These are phyloP conservation scores for Malurus splendens DNA, from an alignment of 2,797 vertebrate genomes.

Conservation along the genomic window DNA sequence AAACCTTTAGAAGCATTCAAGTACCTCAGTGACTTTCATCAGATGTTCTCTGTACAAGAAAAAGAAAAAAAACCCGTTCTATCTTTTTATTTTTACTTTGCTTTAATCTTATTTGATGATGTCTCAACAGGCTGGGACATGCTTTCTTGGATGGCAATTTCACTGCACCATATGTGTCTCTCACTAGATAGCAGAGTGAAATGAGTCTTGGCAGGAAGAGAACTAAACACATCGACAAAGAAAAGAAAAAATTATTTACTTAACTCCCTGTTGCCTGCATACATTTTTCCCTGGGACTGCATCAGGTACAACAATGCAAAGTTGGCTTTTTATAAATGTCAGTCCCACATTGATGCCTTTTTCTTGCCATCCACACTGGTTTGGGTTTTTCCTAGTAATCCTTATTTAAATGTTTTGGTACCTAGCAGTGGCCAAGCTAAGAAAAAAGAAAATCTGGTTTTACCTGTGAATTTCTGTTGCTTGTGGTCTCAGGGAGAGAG, in stretches of 20 bases:
- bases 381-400: not conserved
- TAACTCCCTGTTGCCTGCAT: constrained; percentile 82
- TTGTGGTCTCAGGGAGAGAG: not conserved
- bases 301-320: constrained; percentile 12
- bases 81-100: constrained; percentile 92
- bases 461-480: not conserved
- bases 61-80: constrained; percentile 79
- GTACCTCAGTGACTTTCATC: constrained; percentile 78
- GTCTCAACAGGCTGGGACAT: constrained; percentile 98
- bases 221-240: constrained; percentile 84
- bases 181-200: constrained; percentile 87
- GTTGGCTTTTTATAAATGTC: constrained; percentile 23
- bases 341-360: not conserved
- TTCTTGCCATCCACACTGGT: not conserved
- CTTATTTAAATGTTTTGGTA: not conserved
- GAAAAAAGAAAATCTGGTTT: not conserved
- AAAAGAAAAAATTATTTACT: constrained; percentile 80
- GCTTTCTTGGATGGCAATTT: constrained; percentile 98
- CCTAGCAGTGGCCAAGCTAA: not conserved
- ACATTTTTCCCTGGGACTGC: constrained; percentile 42
- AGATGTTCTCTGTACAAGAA: constrained; percentile 78
- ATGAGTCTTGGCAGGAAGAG: constrained; percentile 89
- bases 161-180: constrained; percentile 95
- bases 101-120: constrained; percentile 99
- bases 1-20: constrained; percentile 80